Conservation (phyloP, 1,140 invertebrate genomes). For the Drosophila orosa region DNA sequence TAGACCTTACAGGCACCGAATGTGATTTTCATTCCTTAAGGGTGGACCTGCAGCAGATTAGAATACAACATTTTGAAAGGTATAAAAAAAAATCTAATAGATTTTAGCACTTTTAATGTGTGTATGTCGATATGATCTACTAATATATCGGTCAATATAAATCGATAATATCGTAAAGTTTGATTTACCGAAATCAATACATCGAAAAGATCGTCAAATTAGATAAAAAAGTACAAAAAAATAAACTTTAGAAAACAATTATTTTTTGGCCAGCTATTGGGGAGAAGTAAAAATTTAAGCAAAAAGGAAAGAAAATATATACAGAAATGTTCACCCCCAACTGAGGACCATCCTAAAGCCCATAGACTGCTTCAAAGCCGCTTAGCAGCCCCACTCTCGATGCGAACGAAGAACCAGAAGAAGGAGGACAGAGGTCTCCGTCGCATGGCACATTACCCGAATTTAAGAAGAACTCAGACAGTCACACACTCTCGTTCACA, state of each 20-base stretch:
- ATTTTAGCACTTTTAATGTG: not conserved
- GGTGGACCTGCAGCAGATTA: not conserved
- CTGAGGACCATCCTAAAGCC: constrained; percentile 9
- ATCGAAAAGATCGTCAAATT: no score
- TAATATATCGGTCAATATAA: no score
- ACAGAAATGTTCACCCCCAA: not conserved
- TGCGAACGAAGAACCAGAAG: not conserved
- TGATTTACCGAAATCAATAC: no score
- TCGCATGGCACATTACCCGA: constrained; percentile 58
- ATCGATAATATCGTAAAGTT: no score
- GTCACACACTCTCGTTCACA: constrained; percentile 1
- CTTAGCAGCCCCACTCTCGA: constrained; percentile 44
- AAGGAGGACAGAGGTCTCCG: constrained; percentile 4
- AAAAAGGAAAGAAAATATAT: no score
- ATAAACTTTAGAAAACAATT: no score
- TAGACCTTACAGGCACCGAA: constrained; percentile 13
- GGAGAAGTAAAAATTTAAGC: no score
- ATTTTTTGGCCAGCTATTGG: no score
- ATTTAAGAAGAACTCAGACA: constrained; percentile 28
- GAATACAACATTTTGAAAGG: no score
- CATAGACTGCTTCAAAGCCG: constrained; percentile 49
- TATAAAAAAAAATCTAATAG: not conserved
- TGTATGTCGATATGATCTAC: no score
- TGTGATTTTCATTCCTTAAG: not conserved
- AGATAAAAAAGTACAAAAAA: no score